phyloP scores from a whole-genome alignment of 2,797 vertebrate species.

The Limosa lapponica region DNA sequence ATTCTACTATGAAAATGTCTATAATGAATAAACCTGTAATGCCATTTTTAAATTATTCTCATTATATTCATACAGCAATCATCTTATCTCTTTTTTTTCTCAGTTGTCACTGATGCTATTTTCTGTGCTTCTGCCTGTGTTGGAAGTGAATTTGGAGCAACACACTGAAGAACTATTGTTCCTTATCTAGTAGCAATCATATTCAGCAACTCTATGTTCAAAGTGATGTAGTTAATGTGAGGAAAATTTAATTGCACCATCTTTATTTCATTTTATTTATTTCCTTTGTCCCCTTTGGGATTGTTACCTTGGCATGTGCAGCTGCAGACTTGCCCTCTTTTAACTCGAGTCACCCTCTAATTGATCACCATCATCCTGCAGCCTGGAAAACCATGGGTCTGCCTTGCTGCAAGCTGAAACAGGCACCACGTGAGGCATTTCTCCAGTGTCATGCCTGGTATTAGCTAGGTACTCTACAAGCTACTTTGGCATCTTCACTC shows the following conservation, averaged over 20 bases:
- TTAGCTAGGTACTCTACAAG: constrained; percentile 16
- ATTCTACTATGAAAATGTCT: not conserved
- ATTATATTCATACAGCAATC: not conserved
- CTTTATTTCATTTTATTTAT: not conserved
- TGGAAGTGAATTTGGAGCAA: not conserved
- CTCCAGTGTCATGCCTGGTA: constrained; percentile 21
- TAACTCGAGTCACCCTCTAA: not conserved
- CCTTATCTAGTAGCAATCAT: not conserved
- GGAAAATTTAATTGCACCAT: not conserved
- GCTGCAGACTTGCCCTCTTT: not conserved
- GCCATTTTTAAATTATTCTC: not conserved
- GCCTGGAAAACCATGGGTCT: not conserved
- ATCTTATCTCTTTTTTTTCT: not conserved
- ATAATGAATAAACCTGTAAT: not conserved
- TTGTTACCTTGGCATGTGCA: not conserved
- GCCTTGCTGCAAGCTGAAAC: not conserved
- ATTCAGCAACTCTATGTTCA: not conserved
- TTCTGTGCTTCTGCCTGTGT: not conserved
- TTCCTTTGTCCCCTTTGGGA: not conserved
- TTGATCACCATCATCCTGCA: not conserved
- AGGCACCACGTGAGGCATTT: constrained; percentile 31
- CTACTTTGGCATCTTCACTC: constrained; percentile 40
- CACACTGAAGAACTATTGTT: not conserved
- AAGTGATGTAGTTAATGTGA: not conserved
- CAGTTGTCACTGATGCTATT: not conserved